Evolutionary conservation across 2,797 vertebrate genomes (phyloP), one percentile per base, ranked within the genome.

Genomic region (Coranthus polyacanthus): DNA sequence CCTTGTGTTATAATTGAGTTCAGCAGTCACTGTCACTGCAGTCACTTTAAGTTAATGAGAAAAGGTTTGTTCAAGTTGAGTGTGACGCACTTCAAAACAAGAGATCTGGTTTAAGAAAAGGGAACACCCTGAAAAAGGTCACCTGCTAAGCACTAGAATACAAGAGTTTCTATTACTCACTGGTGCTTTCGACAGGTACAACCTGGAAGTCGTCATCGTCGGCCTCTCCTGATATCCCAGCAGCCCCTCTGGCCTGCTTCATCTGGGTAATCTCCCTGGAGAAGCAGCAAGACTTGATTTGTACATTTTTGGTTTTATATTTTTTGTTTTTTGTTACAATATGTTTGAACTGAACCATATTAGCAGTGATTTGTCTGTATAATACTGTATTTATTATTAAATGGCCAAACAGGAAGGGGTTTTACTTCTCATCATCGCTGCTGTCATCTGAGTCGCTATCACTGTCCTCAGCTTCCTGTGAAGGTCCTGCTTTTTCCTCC

Each of bases 161-260:
- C n/a, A 3, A 24, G 22, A 29, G 26, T 12, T 20, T 55, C 4
- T 41, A 10, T 58, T 69, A 92, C 96, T 92, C 78, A 98, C 98
- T 96, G 82, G 90, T 96, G 22, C 96, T 91, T 86, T 96, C 95
- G 1, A 98, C 94, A 36, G 96, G 95, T 78, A 97, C 95, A 3
- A 98, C 93, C 79, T 98, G 93, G 3, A 98, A 93, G 69, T 93
- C 90, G 0, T 88, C 79, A 0, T 90, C 88, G 0, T 89, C 80
- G 1, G 77, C 88, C 0, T 61, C 78, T 20, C 8, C 80, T 1
- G 57, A 66, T 0, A 22, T 46, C 3, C 78, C 81, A 16, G 22
- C 75, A 1, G 70, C 32, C 0, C 55, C 70, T 36, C 26, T 75
- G 12, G 13, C 50, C 0, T 37, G 63, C 65, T 94, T 95, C 93